Conservation (phyloP, 2,888 invertebrate species). For the Petrophora chlorosata region DNA sequence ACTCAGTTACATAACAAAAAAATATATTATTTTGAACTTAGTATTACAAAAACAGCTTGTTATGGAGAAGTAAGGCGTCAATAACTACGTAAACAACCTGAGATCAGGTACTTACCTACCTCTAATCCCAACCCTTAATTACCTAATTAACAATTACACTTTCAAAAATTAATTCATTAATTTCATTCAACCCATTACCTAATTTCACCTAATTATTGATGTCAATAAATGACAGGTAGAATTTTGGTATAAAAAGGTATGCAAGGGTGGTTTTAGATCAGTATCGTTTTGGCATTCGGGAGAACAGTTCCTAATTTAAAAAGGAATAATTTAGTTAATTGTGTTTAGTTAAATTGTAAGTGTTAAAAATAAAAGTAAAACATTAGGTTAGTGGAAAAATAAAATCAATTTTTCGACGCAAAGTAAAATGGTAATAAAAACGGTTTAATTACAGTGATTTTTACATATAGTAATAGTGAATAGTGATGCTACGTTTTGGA, state of each 20-base stretch:
- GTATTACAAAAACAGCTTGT: too few species aligned
- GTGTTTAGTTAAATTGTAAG: too few species aligned
- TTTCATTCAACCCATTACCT: constrained; percentile 15
- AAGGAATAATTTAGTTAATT: not conserved
- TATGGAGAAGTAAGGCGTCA: too few species aligned
- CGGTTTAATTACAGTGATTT: too few species aligned
- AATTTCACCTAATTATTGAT: constrained; percentile 4
- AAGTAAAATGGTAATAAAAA: too few species aligned
- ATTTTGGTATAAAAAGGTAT: constrained; percentile 15
- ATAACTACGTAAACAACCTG: not conserved
- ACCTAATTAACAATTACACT: constrained; percentile 2
- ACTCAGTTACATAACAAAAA: too few species aligned
- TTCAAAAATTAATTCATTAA: constrained; percentile 4
- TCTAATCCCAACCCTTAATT: constrained; percentile 7
- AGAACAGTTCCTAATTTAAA: not conserved
- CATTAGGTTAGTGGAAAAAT: too few species aligned
- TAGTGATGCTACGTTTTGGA: too few species aligned
- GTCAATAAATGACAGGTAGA: constrained; percentile 12
- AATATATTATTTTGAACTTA: too few species aligned
- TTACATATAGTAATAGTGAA: too few species aligned
- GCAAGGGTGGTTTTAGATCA: constrained; percentile 29
- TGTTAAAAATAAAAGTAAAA: too few species aligned
- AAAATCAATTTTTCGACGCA: too few species aligned
- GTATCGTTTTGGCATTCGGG: constrained; percentile 22
- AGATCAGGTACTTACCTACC: constrained; percentile 6